Evolutionary conservation across 2,113 vertebrate genomes (phyloP).

Genomic region (Carettochelys insculpta): DNA sequence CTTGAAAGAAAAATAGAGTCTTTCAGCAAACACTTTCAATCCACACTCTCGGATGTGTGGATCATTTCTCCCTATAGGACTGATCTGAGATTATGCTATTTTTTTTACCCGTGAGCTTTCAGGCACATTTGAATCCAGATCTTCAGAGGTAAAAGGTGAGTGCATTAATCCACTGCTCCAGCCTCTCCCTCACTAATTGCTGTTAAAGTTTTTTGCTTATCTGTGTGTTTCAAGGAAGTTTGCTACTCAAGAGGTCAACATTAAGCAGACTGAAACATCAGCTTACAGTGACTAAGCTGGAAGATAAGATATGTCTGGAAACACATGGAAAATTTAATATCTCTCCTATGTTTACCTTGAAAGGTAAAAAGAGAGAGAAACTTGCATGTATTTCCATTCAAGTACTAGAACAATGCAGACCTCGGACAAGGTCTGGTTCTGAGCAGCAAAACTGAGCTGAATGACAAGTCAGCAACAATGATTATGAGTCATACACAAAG

Average conservation of each 20-base stretch:
- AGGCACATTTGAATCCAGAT: conserved; percentile 59
- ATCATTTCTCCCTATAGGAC: background rate
- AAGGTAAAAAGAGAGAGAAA: conserved; percentile 63
- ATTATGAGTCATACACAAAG: conserved; percentile 64
- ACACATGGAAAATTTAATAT: conserved; percentile 72
- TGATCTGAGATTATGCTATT: background rate
- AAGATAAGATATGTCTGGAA: conserved; percentile 77
- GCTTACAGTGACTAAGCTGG: conserved; percentile 69
- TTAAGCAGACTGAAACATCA: conserved; percentile 76
- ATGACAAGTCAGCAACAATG: conserved; percentile 60
- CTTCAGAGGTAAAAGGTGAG: conserved; percentile 36
- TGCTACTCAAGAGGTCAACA: conserved; percentile 65
- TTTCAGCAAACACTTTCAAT: background rate
- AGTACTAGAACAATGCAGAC: conserved; percentile 56
- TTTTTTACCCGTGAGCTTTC: conserved; percentile 43
- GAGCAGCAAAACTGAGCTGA: conserved; percentile 51
- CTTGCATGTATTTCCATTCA: conserved; percentile 35
- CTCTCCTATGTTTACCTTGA: conserved; percentile 74
- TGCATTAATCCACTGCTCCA: conserved; percentile 28
- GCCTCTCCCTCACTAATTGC: conserved; percentile 55
- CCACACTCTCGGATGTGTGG: background rate
- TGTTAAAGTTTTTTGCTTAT: conserved; percentile 70
- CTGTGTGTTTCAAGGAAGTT: conserved; percentile 77
- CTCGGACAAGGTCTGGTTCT: conserved; percentile 49
- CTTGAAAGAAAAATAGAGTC: background rate